These are phyloP conservation scores for Acleris sparsana DNA, from an alignment of 2,888 invertebrate species.

Conservation along the genomic window DNA sequence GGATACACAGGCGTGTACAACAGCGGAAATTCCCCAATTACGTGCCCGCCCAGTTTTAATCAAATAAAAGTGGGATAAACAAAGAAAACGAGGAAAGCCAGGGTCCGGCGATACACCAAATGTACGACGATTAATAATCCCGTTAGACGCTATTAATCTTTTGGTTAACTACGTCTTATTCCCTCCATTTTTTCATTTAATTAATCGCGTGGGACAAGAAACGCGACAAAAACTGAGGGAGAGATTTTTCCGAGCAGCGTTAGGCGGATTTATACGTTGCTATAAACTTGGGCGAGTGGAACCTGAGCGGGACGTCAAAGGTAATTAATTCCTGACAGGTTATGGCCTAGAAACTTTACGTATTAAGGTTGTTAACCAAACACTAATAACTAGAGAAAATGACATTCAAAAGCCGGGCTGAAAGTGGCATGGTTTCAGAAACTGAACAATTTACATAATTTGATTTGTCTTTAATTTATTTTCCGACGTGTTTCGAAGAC, in stretches of 20 bases:
- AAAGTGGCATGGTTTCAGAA: too few species aligned
- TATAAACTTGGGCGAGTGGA: too few species aligned
- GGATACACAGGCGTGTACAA: too few species aligned
- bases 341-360: too few species aligned
- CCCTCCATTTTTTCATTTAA: slow-evolving; percentile 33
- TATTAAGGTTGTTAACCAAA: too few species aligned
- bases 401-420: too few species aligned
- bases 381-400: too few species aligned
- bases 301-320: too few species aligned
- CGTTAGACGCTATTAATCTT: slow-evolving; percentile 31
- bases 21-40: slow-evolving; percentile 13
- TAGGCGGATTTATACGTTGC: background rate
- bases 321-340: too few species aligned
- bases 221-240: slow-evolving; percentile 27
- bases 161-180: slow-evolving; percentile 34
- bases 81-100: slow-evolving; percentile 12
- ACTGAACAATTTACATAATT: too few species aligned
- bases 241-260: slow-evolving; percentile 16
- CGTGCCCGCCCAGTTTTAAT: slow-evolving; percentile 6
- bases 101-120: slow-evolving; percentile 25
- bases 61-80: slow-evolving; percentile 10
- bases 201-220: slow-evolving; percentile 23
- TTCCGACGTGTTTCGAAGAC: too few species aligned
- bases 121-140: slow-evolving; percentile 34
- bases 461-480: too few species aligned